phyloP scores from a whole-genome alignment of 2,888 invertebrate species.

The Caenorhabditis plicata region DNA sequence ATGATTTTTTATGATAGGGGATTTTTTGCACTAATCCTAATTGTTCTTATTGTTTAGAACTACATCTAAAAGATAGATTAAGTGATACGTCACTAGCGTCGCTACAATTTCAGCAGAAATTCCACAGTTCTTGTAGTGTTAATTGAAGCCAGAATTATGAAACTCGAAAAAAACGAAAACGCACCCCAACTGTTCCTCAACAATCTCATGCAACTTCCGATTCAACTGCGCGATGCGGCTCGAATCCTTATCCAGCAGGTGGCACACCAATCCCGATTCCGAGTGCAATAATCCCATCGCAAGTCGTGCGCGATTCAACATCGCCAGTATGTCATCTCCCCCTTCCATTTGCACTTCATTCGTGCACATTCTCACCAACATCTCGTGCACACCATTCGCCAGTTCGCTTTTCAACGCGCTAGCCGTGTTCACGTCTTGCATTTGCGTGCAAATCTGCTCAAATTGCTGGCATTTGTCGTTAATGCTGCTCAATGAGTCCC shows the following conservation, averaged over 20 bases:
- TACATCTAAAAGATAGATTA: too few relatives aligned
- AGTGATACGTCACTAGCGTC: too few relatives aligned
- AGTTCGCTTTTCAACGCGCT: conserved; percentile 16
- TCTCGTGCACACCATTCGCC: conserved; percentile 16
- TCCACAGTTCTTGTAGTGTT: too few relatives aligned
- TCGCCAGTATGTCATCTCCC: not conserved
- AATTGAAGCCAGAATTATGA: too few relatives aligned
- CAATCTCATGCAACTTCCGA: conserved; percentile 28
- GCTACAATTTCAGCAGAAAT: too few relatives aligned
- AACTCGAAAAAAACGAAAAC: conserved; percentile 11
- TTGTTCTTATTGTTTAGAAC: too few relatives aligned
- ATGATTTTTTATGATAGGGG: too few relatives aligned
- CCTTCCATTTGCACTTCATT: conserved; percentile 3
- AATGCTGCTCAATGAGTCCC: conserved; percentile 20
- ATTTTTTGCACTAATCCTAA: too few relatives aligned
- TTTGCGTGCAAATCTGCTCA: conserved; percentile 21
- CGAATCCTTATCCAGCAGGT: conserved; percentile 32
- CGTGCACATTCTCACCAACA: conserved; percentile 22
- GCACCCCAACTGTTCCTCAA: conserved; percentile 35
- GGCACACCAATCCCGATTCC: conserved; percentile 34
- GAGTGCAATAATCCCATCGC: conserved; percentile 39
- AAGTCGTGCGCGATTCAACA: conserved; percentile 29
- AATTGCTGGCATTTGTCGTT: conserved; percentile 30
- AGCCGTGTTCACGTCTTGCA: conserved; percentile 14
- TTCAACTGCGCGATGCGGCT: conserved; percentile 34